Percentiles rank a stretch among this genome's conserved stretches.
Conservation (phyloP, 2,888 invertebrate genomes). For the Epinotia ramella region DNA sequence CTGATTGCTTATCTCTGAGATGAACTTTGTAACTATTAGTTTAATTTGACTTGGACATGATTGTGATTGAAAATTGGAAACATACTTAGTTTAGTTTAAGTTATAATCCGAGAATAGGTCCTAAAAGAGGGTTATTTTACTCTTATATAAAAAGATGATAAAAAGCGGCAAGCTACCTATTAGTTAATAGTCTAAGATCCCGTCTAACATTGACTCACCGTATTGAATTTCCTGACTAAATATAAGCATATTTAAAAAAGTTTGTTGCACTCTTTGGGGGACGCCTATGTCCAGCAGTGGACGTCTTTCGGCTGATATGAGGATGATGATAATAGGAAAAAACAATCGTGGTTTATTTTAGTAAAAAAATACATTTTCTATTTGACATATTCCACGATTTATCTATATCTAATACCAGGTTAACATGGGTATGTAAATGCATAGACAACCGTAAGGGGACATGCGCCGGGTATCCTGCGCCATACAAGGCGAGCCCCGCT, state of each 20-base stretch:
- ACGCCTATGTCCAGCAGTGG: too few species aligned
- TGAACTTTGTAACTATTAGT: constrained; percentile 9
- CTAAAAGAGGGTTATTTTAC: too few species aligned
- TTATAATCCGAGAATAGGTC: background rate
- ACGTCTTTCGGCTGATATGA: too few species aligned
- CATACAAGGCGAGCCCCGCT: constrained; percentile 73
- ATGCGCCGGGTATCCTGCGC: constrained; percentile 46
- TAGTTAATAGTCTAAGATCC: too few species aligned
- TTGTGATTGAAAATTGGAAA: background rate
- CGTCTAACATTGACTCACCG: too few species aligned
- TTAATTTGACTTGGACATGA: background rate
- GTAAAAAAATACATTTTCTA: background rate
- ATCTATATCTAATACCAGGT: constrained; percentile 43
- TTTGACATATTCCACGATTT: background rate
- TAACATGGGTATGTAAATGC: constrained; percentile 45
- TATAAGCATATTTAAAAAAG: too few species aligned
- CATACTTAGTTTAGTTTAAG: background rate
- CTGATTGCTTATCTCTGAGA: constrained; percentile 27
- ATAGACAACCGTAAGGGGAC: constrained; percentile 32
- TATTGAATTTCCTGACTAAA: too few species aligned
- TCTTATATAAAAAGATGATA: too few species aligned
- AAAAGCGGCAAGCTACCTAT: too few species aligned
- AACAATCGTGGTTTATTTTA: too few species aligned
- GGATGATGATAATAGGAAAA: too few species aligned
- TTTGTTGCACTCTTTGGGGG: too few species aligned